These are phyloP conservation scores for Corythaeola cristata DNA, from an alignment of 2,113 vertebrate species.

Conservation along the genomic window DNA sequence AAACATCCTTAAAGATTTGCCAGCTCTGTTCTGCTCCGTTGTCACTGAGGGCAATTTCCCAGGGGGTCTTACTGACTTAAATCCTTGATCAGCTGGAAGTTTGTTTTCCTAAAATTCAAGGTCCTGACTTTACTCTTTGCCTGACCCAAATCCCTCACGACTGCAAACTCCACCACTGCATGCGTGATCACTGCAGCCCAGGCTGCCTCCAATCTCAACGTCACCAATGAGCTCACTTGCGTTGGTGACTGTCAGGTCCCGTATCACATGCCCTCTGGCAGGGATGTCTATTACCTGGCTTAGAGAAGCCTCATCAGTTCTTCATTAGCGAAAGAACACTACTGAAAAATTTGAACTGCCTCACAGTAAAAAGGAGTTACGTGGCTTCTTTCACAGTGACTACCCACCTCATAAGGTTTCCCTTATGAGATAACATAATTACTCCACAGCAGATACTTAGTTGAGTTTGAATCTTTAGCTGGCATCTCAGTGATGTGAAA, in stretches of 20 bases:
- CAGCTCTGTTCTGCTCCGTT: not conserved
- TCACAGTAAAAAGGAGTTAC: not conserved
- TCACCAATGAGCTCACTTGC: not conserved
- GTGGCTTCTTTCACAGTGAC: not conserved
- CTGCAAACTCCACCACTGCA: not conserved
- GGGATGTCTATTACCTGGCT: not conserved
- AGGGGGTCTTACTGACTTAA: not conserved
- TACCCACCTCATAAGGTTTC: not conserved
- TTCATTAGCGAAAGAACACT: not conserved
- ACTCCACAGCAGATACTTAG: not conserved
- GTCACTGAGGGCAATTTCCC: not conserved
- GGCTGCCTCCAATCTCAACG: not conserved
- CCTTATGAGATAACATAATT: not conserved
- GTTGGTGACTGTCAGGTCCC: not conserved
- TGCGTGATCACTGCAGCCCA: no score
- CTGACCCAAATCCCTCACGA: not conserved
- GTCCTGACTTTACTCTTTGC: not conserved
- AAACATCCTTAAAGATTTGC: not conserved
- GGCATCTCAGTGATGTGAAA: not conserved
- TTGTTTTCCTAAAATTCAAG: not conserved
- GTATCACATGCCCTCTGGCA: not conserved
- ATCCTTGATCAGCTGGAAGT: not conserved
- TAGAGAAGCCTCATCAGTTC: not conserved
- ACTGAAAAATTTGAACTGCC: not conserved
- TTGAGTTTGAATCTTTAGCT: not conserved